Base-by-base conservation (phyloP, 2,797 vertebrate genomes). In the Meda fulgida region DNA sequence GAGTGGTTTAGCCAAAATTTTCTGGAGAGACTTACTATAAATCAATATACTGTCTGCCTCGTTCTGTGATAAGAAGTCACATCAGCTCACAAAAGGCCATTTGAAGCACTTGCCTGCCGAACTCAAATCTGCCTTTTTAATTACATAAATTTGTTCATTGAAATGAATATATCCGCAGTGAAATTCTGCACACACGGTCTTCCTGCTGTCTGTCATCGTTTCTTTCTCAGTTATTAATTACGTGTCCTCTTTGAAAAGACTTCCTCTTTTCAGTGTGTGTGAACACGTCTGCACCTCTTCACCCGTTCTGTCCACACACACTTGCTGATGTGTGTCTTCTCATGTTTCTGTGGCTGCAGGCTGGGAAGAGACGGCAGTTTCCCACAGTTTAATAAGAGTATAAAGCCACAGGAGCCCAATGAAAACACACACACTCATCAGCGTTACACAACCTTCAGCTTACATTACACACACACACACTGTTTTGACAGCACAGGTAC, bases 301-400 rank as follows among this genome's bases (percentile, higher is more conserved):
- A 66, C 14, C 43, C 7, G 2, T 58, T 36, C 31, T 36, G 73
- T 76, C 11, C 66, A 0, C 14, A 65, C 26, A 63, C 26, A 63
- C 26, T 29, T 6, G 14, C 60, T 65, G 78, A 38, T 55, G 66
- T 80, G 58, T 31, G 38, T 82, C 36, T 21, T 69, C 85, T 86
- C 85, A 63, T 78, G 80, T 86, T 83, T 53, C 73, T 71, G 31
- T 58, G 63, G 31, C 65, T 53, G 36, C 40, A 63, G 53, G 58
- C 72, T 43, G 82, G 48, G 73, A 40, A 19, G 60, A 78, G 76
- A 72, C 8, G 26, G 67, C 75, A 43, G 73, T 86, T 86, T 83
- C 85, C 85, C 85, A 86, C 80, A 84, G 73, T 69, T 84, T 78
- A 78, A 84, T 78, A 69, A 77, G 72, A 76, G 36, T 14, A 55